Base-by-base conservation (phyloP, 2,888 invertebrate species). In the Melangyna quadrimaculata region DNA sequence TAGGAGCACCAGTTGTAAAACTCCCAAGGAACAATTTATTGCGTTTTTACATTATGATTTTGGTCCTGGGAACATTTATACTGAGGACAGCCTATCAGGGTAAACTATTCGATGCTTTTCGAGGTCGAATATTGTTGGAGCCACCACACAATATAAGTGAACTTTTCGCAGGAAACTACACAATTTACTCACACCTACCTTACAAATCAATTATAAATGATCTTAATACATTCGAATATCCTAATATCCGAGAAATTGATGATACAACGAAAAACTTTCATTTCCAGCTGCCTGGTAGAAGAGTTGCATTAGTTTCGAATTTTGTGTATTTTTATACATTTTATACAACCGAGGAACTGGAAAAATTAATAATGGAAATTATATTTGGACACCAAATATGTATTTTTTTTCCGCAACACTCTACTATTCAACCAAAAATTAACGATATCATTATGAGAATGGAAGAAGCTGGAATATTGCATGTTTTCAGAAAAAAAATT, bases 1-100 rank as follows among this genome's bases (percentile, higher is more conserved):
- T 71, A 17, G 71, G 71, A 1, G 22, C 22, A 9, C 1, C 32
- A 4, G 4, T 59, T 2, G 14, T n/a, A 1, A 3, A 29, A 10
- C 22, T 57, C 6, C 71, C 71, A 6, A 59, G 7, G 12, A 32
- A 9, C 3, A 32, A 45, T n/a, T 22, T 8, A 17, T 3, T 59
- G 22, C 71, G 71, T 2, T 35, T 57, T 9, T 40, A 10, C 2
- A 22, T 71, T 32, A 14, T 35, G 9, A n/a, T 59, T 4, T 48
- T 57, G 32, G 48, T 32, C 22, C 12, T 57, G 2, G 57, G 45
- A 9, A 1, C 45, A 22, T 12, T 71, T 6, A 8, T 71, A 1
- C 17, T 71, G 19, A 43, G 71, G 1, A 8, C 71, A 22, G 45
- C 71, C 1, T 57, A 71, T 53, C 71, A 71, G 22, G 71, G 71